Conservation (phyloP, 2,797 vertebrate species). For the Parotocinclus haroldoi region DNA sequence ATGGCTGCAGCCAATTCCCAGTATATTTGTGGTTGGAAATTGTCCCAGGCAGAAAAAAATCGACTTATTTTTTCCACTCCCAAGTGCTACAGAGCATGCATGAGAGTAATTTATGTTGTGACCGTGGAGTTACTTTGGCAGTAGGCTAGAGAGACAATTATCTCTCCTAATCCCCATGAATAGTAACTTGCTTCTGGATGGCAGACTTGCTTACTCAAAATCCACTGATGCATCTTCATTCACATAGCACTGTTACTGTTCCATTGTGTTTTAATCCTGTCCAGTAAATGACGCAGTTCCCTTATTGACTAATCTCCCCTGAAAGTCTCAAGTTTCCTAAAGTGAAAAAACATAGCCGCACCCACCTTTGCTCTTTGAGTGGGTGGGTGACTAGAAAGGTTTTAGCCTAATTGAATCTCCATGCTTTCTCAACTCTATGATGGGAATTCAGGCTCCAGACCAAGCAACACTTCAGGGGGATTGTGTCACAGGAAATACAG, state of each 20-base stretch:
- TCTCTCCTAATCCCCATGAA: conserved; percentile 42
- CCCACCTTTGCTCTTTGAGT: conserved; percentile 14
- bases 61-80: no score
- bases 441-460: conserved; percentile 50
- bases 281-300: not conserved
- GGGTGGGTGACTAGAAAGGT: conserved; percentile 11
- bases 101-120: no score
- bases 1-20: no score
- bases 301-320: conserved; percentile 18
- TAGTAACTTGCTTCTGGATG: not conserved
- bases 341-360: conserved; percentile 34
- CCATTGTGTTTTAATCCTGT: conserved; percentile 46
- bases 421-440: conserved; percentile 17
- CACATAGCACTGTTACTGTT: conserved; percentile 11
- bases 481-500: conserved; percentile 38
- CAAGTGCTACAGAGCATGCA: no score
- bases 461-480: conserved; percentile 15
- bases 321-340: conserved; percentile 42
- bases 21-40: no score
- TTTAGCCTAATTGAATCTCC: conserved; percentile 28
- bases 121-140: no score
- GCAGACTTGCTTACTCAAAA: not conserved
- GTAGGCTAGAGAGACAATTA: conserved; percentile 5
- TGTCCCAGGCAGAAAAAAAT: no score
- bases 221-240: conserved; percentile 16